Percentiles rank a stretch among this genome's conserved stretches.
Evolutionary conservation across 2,888 invertebrate genomes (phyloP).

Genomic region (Asteroscopus sphinx): DNA sequence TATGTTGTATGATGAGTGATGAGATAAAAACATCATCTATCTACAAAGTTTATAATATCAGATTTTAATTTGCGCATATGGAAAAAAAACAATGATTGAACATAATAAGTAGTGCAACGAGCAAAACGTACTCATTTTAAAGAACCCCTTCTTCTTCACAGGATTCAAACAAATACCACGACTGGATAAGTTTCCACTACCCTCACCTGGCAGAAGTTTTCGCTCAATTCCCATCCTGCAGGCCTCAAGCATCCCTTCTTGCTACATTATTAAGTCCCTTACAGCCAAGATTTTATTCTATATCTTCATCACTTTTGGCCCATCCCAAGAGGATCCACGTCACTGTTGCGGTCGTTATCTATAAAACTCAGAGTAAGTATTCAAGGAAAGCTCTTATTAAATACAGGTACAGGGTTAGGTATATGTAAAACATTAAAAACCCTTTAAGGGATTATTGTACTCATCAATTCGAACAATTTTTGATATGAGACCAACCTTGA

Average conservation of each 20-base stretch:
- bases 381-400: too few relatives aligned
- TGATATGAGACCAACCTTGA: too few relatives aligned
- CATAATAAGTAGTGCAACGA: too few relatives aligned
- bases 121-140: too few relatives aligned
- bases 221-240: conserved; percentile 95
- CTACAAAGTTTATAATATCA: neutral
- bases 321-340: conserved; percentile 94
- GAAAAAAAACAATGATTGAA: neutral
- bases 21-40: conserved; percentile 1
- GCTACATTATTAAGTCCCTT: conserved; percentile 95
- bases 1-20: conserved; percentile 1
- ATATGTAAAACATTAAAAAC: too few relatives aligned
- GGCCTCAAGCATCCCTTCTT: conserved; percentile 94
- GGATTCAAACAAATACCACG: conserved; percentile 97
- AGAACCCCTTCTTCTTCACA: conserved; percentile 70
- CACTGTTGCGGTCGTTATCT: conserved; percentile 97
- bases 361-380: conserved; percentile 93
- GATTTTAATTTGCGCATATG: neutral
- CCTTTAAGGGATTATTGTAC: too few relatives aligned
- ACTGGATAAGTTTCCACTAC: conserved; percentile 96
- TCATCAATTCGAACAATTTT: too few relatives aligned
- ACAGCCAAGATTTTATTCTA: conserved; percentile 98
- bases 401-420: too few relatives aligned
- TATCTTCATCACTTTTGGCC: conserved; percentile 95
- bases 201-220: conserved; percentile 97